Base-by-base conservation (phyloP, 1,140 invertebrate genomes). In the Bursaphelenchus mucronatus region DNA sequence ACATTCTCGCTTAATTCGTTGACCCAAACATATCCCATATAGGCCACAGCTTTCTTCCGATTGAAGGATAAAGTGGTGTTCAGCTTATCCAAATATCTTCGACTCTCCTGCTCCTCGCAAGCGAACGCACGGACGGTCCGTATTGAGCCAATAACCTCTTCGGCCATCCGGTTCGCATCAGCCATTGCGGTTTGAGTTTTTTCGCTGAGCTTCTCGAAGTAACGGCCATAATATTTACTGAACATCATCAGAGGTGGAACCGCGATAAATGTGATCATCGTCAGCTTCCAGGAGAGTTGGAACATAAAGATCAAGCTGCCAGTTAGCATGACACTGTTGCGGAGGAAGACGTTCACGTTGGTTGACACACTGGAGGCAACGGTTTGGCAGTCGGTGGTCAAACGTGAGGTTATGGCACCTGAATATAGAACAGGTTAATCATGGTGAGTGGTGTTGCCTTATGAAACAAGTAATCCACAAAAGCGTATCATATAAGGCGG, bases 301-400 rank as follows among this genome's bases (percentile, higher is more conserved):
- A 82, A 74, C 82, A 84, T 84, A 59, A 83, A 83, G 9, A 80
- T 57, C 8, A 83, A 73, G 19, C 75, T 68, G 0, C 78, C 80
- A 39, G 69, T 59, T 44, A 81, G 63, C 74, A 77, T 81, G 6
- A 82, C 61, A 19, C 55, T 64, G 50, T 72, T 81, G 10, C 80
- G 54, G 19, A 82, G 59, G 46, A 82, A 79, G 11, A 80, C 71
- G 45, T 77, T 77, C 1, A 76, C 40, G 57, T 76, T 77, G 4
- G 59, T 68, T 8, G 74, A 63, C 39, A 76, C 63, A n/a, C 61
- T 66, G 3, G 67, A 55, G 21, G 74, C 54, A 17, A 76, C 66
- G 0, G 59, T 74, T 56, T 73, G 53, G 46, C 70, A 74, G 54
- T 76, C 74, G 17, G 74, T 63, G 6, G 75, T 71, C 9, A 76